Evolutionary conservation across 2,113 vertebrate genomes (phyloP).

Genomic region (Corythaixoides concolor): DNA sequence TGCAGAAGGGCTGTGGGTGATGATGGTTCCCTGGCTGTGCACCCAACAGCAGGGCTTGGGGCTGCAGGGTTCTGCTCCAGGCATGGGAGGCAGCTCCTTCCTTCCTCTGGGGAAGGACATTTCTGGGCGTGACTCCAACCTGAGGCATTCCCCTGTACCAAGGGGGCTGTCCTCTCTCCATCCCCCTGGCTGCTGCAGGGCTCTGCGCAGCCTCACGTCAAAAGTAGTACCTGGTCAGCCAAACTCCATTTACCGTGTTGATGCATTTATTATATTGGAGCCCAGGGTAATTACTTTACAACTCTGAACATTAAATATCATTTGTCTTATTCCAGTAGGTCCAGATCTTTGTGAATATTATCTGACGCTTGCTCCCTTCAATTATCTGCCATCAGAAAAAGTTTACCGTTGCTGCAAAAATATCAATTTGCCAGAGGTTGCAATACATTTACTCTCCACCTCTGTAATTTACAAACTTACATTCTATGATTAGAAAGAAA

Average conservation of each 20-base stretch:
- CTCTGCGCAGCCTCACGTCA: fast-evolving
- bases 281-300: slow-evolving; percentile 49
- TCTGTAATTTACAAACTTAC: slow-evolving; percentile 53
- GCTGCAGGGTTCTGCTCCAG: neutral
- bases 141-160: fast-evolving
- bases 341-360: slow-evolving; percentile 43
- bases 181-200: fast-evolving
- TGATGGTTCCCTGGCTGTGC: neutral
- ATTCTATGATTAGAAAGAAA: slow-evolving; percentile 39
- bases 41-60: neutral
- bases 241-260: slow-evolving; percentile 13
- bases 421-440: slow-evolving; percentile 54
- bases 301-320: slow-evolving; percentile 24
- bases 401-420: slow-evolving; percentile 43
- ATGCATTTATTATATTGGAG: slow-evolving; percentile 28
- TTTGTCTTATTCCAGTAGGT: slow-evolving; percentile 44
- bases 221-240: neutral
- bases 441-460: slow-evolving; percentile 26
- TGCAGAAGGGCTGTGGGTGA: neutral
- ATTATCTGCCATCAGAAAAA: slow-evolving; percentile 43
- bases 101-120: neutral
- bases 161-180: neutral
- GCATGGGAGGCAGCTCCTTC: neutral
- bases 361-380: neutral
- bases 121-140: neutral